Base-by-base conservation (phyloP, 2,797 vertebrate species). In the Tokudaia tokunoshimensis region DNA sequence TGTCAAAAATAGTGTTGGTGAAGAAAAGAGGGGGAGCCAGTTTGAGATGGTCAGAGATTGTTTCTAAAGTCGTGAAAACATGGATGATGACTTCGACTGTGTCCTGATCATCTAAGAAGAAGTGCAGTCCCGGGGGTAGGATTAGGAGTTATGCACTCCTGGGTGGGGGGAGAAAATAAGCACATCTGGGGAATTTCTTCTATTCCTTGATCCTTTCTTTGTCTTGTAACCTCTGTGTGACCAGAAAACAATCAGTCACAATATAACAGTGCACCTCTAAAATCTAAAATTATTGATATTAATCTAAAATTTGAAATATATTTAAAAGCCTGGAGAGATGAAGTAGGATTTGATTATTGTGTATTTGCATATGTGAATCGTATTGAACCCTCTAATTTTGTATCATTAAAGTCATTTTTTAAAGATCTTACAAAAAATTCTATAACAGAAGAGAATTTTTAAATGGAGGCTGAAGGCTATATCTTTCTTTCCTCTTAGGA, bases 401-500 rank as follows among this genome's bases (percentile, higher is more conserved):
- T 52, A 70, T 70, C 7, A 26, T 37, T 75, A 75, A 59, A 88
- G 31, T 75, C 24, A 59, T 22, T 61, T 85, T 94, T 41, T 37
- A 92, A 94, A 75, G 91, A 65, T 15, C 44, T 19, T 65, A 61
- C 29, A 22, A 26, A 26, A 72, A 19, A 31, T 75, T 92, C 29
- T 59, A 26, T 63, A 63, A 63, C 12, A 63, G 7, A 50, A 78
- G 57, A n/a, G 24, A 63, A 79, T 4, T 19, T 6, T 22, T 50
- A 12, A 22, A 17, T 12, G 13, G 7, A 50, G 41, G 57, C 20
- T 57, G 44, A 89, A 31, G 11, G 20, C 41, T 24, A 3, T n/a
- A 14, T 74, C 57, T 34, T 83, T 52, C 65, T 61, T 72, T 22
- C 82, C 29, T 44, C 12, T 92, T 78, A 97, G 97, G 44, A 94